phyloP scores from a whole-genome alignment of 2,113 vertebrate species.

The Labeo rohita region DNA sequence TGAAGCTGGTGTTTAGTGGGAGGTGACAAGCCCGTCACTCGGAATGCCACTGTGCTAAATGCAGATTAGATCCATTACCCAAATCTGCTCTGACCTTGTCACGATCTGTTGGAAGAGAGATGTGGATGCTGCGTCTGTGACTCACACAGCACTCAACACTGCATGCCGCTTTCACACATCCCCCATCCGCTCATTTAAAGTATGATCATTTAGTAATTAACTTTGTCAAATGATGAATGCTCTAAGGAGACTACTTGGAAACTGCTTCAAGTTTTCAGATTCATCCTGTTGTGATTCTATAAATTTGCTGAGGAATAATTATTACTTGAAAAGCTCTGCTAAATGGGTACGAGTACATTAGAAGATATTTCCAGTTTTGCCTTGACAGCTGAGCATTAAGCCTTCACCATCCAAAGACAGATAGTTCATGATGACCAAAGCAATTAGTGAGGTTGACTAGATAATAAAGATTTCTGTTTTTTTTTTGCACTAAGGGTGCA shows the following conservation, averaged over 20 bases:
- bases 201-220: conserved; percentile 35
- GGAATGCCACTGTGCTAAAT: conserved; percentile 65
- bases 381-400: neutral
- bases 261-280: neutral
- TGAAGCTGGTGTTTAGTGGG: conserved; percentile 58
- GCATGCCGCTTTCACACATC: neutral
- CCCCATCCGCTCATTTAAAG: conserved; percentile 21
- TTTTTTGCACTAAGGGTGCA: too few relatives aligned
- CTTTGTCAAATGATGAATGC: conserved; percentile 32
- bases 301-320: neutral
- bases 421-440: neutral
- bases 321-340: neutral
- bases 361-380: neutral
- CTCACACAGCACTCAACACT: conserved; percentile 5
- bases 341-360: neutral
- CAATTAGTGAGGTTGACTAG: neutral
- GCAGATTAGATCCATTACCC: conserved; percentile 69
- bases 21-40: conserved; percentile 68
- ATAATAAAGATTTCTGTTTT: too few relatives aligned
- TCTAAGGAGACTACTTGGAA: neutral
- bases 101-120: conserved; percentile 35
- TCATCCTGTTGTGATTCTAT: neutral
- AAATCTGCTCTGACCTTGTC: conserved; percentile 67
- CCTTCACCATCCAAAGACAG: neutral
- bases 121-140: conserved; percentile 24